These are phyloP conservation scores for Decapterus maruadsi DNA, from an alignment of 2,797 vertebrate species.

Conservation along the genomic window DNA sequence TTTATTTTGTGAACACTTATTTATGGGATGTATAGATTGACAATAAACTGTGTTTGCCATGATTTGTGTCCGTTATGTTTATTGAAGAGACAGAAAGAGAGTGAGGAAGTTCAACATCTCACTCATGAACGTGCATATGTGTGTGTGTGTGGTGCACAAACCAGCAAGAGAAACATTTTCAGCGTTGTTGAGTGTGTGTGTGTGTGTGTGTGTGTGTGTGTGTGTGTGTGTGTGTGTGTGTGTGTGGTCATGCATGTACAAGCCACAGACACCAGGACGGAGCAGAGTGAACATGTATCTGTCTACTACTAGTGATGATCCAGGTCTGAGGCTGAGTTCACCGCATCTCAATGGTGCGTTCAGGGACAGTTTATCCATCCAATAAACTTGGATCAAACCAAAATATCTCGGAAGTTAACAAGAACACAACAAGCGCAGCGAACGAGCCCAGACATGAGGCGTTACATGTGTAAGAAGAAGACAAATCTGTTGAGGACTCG, in stretches of 20 bases:
- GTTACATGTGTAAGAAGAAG: neutral
- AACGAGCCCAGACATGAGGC: neutral
- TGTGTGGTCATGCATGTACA: conserved; percentile 44
- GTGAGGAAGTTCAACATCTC: neutral
- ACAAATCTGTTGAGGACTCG: neutral
- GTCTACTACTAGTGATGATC: conserved; percentile 10
- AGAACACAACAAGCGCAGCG: neutral
- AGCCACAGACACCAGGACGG: conserved; percentile 55
- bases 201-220: neutral
- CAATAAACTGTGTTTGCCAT: conserved; percentile 79
- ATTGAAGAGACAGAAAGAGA: neutral
- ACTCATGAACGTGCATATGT: neutral
- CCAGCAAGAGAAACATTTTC: conserved; percentile 15
- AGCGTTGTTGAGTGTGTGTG: conserved; percentile 8
- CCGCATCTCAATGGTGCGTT: neutral
- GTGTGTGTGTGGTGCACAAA: conserved; percentile 23
- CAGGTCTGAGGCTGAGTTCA: conserved; percentile 40
- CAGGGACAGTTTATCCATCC: neutral
- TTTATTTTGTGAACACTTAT: conserved; percentile 79
- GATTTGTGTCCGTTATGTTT: conserved; percentile 19
- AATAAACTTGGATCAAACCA: neutral
- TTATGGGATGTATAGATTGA: conserved; percentile 78
- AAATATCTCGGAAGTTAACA: neutral
- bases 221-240: neutral
- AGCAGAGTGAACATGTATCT: conserved; percentile 19